Evolutionary conservation across 2,797 vertebrate species (phyloP).

Genomic region (Chloroceryle amazona): DNA sequence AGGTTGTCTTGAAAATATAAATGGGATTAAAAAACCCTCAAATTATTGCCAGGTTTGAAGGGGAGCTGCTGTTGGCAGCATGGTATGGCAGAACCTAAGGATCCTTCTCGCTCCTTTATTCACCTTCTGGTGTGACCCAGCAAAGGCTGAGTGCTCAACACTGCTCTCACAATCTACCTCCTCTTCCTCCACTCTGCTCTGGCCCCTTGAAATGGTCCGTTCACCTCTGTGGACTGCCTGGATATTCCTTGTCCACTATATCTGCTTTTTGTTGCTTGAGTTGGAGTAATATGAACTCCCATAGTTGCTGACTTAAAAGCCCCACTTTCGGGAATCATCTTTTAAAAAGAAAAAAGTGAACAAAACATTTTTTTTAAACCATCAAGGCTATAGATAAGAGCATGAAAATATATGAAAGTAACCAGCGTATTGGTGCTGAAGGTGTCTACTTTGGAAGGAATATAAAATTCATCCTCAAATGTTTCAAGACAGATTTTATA

Average conservation of each 20-base stretch:
- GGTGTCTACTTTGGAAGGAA: not conserved
- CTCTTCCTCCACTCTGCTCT: not conserved
- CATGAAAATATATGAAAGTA: not conserved
- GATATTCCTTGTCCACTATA: not conserved
- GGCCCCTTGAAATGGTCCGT: not conserved
- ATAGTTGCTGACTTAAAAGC: not conserved
- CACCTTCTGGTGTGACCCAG: not conserved
- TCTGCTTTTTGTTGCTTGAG: not conserved
- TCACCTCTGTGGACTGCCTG: not conserved
- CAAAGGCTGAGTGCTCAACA: not conserved
- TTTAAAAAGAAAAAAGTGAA: not conserved
- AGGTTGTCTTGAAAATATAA: not conserved
- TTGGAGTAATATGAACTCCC: not conserved
- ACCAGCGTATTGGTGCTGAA: not conserved
- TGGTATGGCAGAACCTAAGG: not conserved
- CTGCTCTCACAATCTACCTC: not conserved
- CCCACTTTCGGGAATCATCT: not conserved
- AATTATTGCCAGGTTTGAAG: not conserved
- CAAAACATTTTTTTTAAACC: not conserved
- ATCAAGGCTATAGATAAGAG: not conserved
- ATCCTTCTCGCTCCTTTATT: not conserved
- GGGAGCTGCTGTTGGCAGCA: not conserved
- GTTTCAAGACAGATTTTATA: constrained; percentile 30
- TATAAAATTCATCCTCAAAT: constrained; percentile 14
- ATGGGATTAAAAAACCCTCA: not conserved